These are phyloP conservation scores for Dorcus hopei DNA, from an alignment of 2,888 invertebrate genomes.

Conservation along the genomic window DNA sequence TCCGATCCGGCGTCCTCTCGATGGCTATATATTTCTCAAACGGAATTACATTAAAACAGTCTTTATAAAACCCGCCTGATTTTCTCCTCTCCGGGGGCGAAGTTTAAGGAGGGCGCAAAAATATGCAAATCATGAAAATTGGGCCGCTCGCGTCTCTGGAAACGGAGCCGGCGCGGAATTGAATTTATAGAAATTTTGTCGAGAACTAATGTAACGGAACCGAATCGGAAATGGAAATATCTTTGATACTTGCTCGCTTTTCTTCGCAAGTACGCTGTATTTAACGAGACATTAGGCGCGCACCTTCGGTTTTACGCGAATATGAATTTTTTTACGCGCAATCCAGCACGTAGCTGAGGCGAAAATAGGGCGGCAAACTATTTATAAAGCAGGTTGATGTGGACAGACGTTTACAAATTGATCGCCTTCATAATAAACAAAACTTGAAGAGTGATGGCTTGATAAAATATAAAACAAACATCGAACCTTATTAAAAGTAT, in stretches of 20 bases:
- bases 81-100: constrained; percentile 19
- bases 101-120: constrained; percentile 22
- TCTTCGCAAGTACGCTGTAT: too few species aligned
- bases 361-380: too few species aligned
- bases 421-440: too few species aligned
- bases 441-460: too few species aligned
- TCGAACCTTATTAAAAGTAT: too few species aligned
- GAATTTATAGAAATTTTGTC: constrained; percentile 16
- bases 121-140: constrained; percentile 28
- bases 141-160: constrained; percentile 11
- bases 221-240: constrained; percentile 20
- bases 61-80: constrained; percentile 3
- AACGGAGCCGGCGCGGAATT: constrained; percentile 8
- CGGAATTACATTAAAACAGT: constrained; percentile 6
- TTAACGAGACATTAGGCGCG: too few species aligned
- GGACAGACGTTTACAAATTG: too few species aligned
- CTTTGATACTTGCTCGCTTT: constrained; percentile 10
- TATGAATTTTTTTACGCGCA: too few species aligned
- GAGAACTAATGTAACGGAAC: constrained; percentile 26
- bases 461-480: too few species aligned
- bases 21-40: constrained; percentile 8
- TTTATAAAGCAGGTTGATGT: too few species aligned
- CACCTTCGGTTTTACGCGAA: too few species aligned
- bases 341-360: too few species aligned
- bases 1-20: constrained; percentile 6